These are phyloP conservation scores for Pachydiplax longipennis DNA, from an alignment of 2,888 invertebrate species.

Conservation along the genomic window DNA sequence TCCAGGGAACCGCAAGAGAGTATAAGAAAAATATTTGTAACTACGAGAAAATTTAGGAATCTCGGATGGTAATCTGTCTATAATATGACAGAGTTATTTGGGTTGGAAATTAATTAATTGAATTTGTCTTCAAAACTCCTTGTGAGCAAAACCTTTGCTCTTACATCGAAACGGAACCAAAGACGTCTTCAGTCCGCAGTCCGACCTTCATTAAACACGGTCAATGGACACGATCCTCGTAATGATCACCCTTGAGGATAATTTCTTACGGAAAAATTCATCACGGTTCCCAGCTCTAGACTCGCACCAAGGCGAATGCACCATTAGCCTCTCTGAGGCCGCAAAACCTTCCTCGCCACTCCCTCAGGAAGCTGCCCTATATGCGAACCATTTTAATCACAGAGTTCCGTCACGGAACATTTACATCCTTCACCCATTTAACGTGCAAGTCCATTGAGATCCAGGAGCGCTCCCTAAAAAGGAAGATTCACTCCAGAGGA, in stretches of 20 bases:
- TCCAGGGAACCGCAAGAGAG: too few species aligned
- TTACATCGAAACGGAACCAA: too few species aligned
- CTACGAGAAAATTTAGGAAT: too few species aligned
- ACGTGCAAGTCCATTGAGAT: background rate
- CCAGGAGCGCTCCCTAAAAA: background rate
- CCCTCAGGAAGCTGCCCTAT: background rate
- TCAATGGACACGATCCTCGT: background rate
- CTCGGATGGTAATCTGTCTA: too few species aligned
- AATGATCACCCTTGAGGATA: background rate
- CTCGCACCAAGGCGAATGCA: background rate
- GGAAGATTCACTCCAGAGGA: background rate
- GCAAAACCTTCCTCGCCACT: background rate
- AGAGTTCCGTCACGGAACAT: background rate
- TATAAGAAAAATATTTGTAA: too few species aligned
- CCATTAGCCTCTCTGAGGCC: background rate
- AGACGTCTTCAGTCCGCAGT: too few species aligned
- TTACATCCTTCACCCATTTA: background rate
- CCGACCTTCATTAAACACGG: too few species aligned
- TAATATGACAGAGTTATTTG: too few species aligned
- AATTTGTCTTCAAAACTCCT: too few species aligned
- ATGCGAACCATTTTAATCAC: background rate
- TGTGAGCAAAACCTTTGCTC: too few species aligned
- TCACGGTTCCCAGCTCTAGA: background rate
- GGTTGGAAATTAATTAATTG: too few species aligned
- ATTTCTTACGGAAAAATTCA: background rate